phyloP scores from a whole-genome alignment of 2,113 vertebrate genomes.

The Elephas maximus region DNA sequence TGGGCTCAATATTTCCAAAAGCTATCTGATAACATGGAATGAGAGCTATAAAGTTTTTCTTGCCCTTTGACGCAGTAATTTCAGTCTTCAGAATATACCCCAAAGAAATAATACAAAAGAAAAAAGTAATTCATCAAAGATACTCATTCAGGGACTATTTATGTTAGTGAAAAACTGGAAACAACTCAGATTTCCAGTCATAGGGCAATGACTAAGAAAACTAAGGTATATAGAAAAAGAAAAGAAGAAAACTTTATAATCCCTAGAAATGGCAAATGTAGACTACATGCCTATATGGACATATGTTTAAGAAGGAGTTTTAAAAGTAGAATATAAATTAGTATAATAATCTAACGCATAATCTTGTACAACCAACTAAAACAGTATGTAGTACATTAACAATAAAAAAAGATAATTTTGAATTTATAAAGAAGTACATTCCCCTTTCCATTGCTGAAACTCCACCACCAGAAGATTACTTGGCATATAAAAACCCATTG shows the following conservation, averaged over 20 bases:
- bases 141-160: slow-evolving; percentile 39
- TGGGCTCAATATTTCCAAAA: slow-evolving; percentile 49
- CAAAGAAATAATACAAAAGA: slow-evolving; percentile 59
- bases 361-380: neutral
- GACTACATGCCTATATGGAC: neutral
- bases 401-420: neutral
- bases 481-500: neutral
- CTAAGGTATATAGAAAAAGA: neutral
- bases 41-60: slow-evolving; percentile 62
- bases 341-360: neutral
- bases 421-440: slow-evolving; percentile 18
- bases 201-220: slow-evolving; percentile 57
- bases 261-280: neutral
- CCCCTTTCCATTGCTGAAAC: slow-evolving; percentile 1
- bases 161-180: slow-evolving; percentile 48
- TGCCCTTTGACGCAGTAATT: slow-evolving; percentile 54
- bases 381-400: neutral
- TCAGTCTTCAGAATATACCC: slow-evolving; percentile 49
- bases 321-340: slow-evolving; percentile 18
- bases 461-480: neutral
- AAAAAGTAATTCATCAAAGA: slow-evolving; percentile 62
- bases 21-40: slow-evolving; percentile 44
- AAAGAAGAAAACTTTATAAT: slow-evolving; percentile 59
- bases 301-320: neutral
- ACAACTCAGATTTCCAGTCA: slow-evolving; percentile 33